Evolutionary conservation across 2,113 vertebrate genomes (phyloP).

Genomic region (Xyliphius kryptos): DNA sequence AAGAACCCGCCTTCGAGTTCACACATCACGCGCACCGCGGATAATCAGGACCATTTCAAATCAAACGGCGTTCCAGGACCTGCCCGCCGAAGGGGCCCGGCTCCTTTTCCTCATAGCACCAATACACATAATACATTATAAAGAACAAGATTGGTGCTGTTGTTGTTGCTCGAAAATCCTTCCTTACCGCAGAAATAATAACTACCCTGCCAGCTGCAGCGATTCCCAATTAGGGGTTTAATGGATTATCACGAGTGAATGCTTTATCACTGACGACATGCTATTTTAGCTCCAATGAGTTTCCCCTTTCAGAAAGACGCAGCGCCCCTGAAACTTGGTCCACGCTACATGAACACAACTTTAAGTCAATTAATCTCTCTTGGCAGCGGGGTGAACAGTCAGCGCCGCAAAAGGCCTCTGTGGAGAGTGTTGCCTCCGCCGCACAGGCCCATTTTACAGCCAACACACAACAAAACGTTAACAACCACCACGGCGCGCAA

Average conservation of each 20-base stretch:
- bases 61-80: no score
- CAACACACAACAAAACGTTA: slow-evolving; percentile 12
- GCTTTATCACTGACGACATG: slow-evolving; percentile 23
- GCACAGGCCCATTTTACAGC: slow-evolving; percentile 8
- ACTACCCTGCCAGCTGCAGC: slow-evolving; percentile 24
- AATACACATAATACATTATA: slow-evolving; percentile 8
- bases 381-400: slow-evolving; percentile 13
- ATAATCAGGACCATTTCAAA: no score
- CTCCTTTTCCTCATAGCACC: background rate
- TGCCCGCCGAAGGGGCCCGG: no score
- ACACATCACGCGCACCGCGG: no score
- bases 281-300: slow-evolving; percentile 20
- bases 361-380: slow-evolving; percentile 31
- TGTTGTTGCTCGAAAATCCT: slow-evolving; percentile 8
- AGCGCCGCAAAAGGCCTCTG: slow-evolving; percentile 22
- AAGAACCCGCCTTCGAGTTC: no score
- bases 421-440: slow-evolving; percentile 14
- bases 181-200: slow-evolving; percentile 20
- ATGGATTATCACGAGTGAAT: slow-evolving; percentile 27
- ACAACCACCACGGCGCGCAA: slow-evolving; percentile 33
- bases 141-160: slow-evolving; percentile 21
- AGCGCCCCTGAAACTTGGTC: slow-evolving; percentile 25
- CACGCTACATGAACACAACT: slow-evolving; percentile 27
- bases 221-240: slow-evolving; percentile 28
- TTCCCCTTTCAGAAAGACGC: slow-evolving; percentile 25